Evolutionary conservation across 2,797 vertebrate species (phyloP).

Genomic region (Phalloptychus januarius): DNA sequence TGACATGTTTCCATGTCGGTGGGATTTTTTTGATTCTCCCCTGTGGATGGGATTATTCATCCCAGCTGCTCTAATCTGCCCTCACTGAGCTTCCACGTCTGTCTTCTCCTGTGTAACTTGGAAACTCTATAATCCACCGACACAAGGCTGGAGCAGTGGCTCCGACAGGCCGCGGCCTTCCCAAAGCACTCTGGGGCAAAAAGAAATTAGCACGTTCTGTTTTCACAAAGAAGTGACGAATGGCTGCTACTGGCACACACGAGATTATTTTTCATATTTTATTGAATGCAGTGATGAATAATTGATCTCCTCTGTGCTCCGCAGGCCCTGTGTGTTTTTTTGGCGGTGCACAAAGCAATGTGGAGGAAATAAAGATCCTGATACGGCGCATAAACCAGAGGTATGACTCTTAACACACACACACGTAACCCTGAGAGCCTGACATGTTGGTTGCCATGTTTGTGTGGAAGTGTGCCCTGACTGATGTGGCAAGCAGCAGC

Average conservation of each 20-base stretch:
- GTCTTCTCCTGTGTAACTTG: not conserved
- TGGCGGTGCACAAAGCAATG: constrained; percentile 68
- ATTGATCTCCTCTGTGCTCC: constrained; percentile 61
- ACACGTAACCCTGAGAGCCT: constrained; percentile 1
- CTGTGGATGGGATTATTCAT: constrained; percentile 5
- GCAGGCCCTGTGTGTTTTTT: constrained; percentile 65
- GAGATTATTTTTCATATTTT: constrained; percentile 61
- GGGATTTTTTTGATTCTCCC: not conserved
- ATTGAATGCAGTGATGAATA: constrained; percentile 66
- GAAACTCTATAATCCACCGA: not conserved
- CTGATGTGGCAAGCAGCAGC: not conserved
- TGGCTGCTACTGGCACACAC: constrained; percentile 27
- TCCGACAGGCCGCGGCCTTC: not conserved
- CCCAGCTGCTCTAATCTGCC: constrained; percentile 11
- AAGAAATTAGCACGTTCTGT: constrained; percentile 14
- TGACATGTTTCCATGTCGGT: not conserved
- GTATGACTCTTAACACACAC: constrained; percentile 55
- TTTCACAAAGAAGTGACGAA: constrained; percentile 32
- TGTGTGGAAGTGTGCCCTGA: not conserved
- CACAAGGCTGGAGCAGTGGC: constrained; percentile 2
- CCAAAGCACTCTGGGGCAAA: constrained; percentile 19
- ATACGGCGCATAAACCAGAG: constrained; percentile 65
- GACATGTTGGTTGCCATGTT: not conserved
- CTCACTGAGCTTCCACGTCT: not conserved
- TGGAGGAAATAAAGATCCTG: constrained; percentile 76